These are phyloP conservation scores for Zophobas morio DNA, from an alignment of 1,140 invertebrate species.

Conservation along the genomic window DNA sequence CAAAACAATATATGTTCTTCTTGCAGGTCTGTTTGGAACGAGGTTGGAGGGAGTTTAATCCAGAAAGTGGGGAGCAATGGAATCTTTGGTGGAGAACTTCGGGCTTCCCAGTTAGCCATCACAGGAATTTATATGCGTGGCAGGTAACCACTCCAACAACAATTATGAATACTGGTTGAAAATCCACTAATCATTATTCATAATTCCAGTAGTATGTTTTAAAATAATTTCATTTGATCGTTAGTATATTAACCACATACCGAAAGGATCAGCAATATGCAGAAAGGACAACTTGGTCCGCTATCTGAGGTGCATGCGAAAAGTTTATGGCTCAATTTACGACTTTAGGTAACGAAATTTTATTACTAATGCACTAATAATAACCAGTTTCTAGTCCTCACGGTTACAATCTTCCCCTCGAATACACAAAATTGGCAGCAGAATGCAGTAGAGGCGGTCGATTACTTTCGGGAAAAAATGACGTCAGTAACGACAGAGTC, in stretches of 20 bases:
- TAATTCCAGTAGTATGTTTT: no score
- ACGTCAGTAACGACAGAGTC: constrained; percentile 55
- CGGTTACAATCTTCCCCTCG: constrained; percentile 85
- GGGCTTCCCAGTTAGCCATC: constrained; percentile 79
- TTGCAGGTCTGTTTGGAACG: constrained; percentile 82
- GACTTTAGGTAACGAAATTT: constrained; percentile 80
- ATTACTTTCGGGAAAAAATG: constrained; percentile 55
- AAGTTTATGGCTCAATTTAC: constrained; percentile 84
- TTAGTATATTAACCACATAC: constrained; percentile 88
- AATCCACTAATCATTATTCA: no score
- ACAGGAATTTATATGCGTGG: constrained; percentile 79
- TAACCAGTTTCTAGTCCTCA: constrained; percentile 75
- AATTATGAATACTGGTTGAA: no score
- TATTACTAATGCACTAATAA: not conserved
- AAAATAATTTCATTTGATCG: constrained; percentile 13
- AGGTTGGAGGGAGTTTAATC: constrained; percentile 84
- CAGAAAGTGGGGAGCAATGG: constrained; percentile 78
- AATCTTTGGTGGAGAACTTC: constrained; percentile 88
- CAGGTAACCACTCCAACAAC: constrained; percentile 71
- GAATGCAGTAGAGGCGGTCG: constrained; percentile 75
- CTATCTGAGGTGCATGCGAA: constrained; percentile 85
- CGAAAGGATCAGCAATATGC: constrained; percentile 86
- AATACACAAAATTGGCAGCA: constrained; percentile 87
- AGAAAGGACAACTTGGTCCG: constrained; percentile 85
- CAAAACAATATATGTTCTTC: constrained; percentile 19